phyloP scores from a whole-genome alignment of 2,797 vertebrate species.

The Falco rusticolus region DNA sequence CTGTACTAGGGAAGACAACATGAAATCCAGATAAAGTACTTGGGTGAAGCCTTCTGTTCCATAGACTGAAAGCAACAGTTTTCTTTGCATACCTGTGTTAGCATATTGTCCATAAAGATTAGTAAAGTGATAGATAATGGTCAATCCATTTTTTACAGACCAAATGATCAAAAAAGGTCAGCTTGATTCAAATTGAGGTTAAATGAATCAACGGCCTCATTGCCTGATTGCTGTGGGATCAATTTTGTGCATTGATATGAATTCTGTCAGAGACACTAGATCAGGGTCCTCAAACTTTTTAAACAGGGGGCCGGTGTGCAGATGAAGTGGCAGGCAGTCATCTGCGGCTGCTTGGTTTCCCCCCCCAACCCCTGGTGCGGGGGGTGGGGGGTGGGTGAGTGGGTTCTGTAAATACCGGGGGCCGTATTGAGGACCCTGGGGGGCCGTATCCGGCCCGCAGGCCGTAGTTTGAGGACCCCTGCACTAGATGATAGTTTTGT shows the following conservation, averaged over 20 bases:
- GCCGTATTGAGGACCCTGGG: no score
- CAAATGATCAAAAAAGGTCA: not conserved
- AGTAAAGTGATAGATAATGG: not conserved
- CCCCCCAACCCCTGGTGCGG: no score
- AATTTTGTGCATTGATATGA: not conserved
- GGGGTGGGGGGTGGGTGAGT: no score
- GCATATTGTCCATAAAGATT: not conserved
- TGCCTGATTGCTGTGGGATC: not conserved
- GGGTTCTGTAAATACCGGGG: no score
- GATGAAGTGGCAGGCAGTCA: no score
- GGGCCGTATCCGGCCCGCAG: no score
- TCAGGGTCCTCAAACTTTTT: no score
- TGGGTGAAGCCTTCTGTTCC: not conserved
- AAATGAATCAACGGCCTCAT: not conserved
- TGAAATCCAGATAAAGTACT: not conserved
- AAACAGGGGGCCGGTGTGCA: no score
- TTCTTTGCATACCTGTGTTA: not conserved
- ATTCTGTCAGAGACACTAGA: not conserved
- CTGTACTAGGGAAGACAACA: not conserved
- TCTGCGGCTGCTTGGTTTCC: no score
- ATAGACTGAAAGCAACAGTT: not conserved
- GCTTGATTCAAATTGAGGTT: not conserved
- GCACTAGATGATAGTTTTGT: not conserved
- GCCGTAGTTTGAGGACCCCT: no score
- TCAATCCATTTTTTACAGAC: no score